Evolutionary conservation across 1,140 invertebrate species (phyloP).

Genomic region (Trachymyrmex cornetzi): DNA sequence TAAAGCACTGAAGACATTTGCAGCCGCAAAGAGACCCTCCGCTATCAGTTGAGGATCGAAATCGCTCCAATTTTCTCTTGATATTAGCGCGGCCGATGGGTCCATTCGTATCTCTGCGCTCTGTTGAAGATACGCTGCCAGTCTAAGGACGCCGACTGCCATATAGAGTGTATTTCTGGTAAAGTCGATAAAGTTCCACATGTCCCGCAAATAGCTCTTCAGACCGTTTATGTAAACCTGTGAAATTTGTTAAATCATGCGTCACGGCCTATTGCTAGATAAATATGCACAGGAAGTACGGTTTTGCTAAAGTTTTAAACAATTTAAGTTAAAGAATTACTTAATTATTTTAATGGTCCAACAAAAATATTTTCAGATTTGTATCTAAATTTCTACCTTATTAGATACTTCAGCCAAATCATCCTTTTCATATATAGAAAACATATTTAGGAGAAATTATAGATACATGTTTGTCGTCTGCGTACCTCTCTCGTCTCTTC

Average conservation of each 20-base stretch:
- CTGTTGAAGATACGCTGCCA: conserved; percentile 93
- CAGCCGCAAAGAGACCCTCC: conserved; percentile 97
- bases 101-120: conserved; percentile 89
- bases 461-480: not conserved
- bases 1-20: conserved; percentile 95
- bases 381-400: too few species aligned
- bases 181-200: conserved; percentile 99
- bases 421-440: not conserved
- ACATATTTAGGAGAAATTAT: not conserved
- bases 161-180: conserved; percentile 95
- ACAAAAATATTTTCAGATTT: too few species aligned
- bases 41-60: conserved; percentile 98
- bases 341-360: too few species aligned
- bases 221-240: conserved; percentile 94
- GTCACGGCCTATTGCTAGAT: not conserved
- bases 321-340: too few species aligned
- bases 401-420: too few species aligned
- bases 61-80: conserved; percentile 95
- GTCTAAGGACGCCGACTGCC: conserved; percentile 91
- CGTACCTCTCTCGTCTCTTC: conserved; percentile 94
- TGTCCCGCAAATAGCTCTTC: conserved; percentile 93
- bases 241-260: conserved; percentile 28
- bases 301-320: too few species aligned
- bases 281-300: not conserved
- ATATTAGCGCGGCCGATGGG: conserved; percentile 90